phyloP scores from a whole-genome alignment of 2,797 vertebrate species.

The Mus minutoides region DNA sequence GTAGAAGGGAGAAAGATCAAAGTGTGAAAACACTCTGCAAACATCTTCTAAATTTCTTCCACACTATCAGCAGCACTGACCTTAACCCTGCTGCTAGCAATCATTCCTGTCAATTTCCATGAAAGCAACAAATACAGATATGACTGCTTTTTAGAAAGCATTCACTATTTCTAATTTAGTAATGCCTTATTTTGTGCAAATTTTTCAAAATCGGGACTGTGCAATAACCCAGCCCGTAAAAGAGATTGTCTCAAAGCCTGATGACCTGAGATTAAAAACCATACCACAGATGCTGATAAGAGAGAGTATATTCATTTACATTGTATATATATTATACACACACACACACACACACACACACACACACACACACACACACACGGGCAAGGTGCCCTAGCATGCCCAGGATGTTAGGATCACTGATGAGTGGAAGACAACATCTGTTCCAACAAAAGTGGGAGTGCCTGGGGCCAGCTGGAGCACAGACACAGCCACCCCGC shows the following conservation, averaged over 20 bases:
- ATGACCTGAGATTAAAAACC: too few species aligned
- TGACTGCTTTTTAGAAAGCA: background rate
- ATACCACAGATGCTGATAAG: background rate
- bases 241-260: too few species aligned
- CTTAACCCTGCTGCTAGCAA: slow-evolving; percentile 17
- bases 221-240: background rate
- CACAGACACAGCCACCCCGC: too few species aligned
- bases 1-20: background rate
- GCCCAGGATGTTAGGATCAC: too few species aligned
- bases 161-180: background rate
- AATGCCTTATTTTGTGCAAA: slow-evolving; percentile 9
- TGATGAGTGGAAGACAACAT: too few species aligned
- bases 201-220: slow-evolving; percentile 1
- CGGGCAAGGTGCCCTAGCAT: too few species aligned
- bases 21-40: background rate
- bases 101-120: slow-evolving; percentile 21
- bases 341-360: too few species aligned
- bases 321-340: too few species aligned
- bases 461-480: too few species aligned
- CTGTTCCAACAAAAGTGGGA: too few species aligned
- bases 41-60: background rate
- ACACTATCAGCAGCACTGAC: background rate
- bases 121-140: slow-evolving; percentile 5
- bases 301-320: background rate
- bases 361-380: too few species aligned